Evolutionary conservation across 23 tunicate species (phyloP), one percentile per base, ranked within the genome.

Genomic region (Corella eumyota): DNA sequence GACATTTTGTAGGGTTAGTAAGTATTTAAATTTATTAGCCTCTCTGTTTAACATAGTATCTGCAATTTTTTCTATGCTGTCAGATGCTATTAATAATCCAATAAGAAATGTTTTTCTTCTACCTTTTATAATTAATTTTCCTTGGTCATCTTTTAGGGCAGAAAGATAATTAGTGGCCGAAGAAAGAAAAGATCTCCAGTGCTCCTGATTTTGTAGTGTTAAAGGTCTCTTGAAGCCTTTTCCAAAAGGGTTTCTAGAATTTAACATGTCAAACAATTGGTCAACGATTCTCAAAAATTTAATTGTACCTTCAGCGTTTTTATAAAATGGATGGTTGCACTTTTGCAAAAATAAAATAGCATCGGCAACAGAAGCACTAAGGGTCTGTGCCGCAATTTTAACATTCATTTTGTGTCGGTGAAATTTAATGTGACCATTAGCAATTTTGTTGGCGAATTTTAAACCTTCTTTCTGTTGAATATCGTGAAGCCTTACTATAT

Each of bases 361-460:
- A 66, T 66, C 58, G 19, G 71, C 71, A 1, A 66, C 71, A 2
- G 26, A 19, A 27, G 59, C 25, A 30, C 71, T 66, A 2, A 66
- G 36, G 13, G 59, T 29, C 30, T 48, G 71, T 4, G 58, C 71
- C 4, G 71, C 71, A 46, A 66, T 20, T 19, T 66, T 66, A n/a
- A 66, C 71, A 1, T 66, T 48, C 71, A 66, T 66, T 66, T 66
- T 58, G 32, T 66, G 71, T 47, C 50, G 36, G 2, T 48, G 23
- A 23, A 30, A 62, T 4, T 35, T 19, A 1, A 62, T 36, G 26
- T 62, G 68, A 1, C 30, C 26, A 6, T 6, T 6, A 4, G 40
- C 44, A 2, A 62, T 30, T 22, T 38, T 37, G 29, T 62, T 62
- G 15, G 25, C 50, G 6, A 62, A 22, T n/a, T 52, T 40, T 7